These are phyloP conservation scores for Ondatra zibethicus DNA, from an alignment of 2,113 vertebrate species.

Conservation along the genomic window DNA sequence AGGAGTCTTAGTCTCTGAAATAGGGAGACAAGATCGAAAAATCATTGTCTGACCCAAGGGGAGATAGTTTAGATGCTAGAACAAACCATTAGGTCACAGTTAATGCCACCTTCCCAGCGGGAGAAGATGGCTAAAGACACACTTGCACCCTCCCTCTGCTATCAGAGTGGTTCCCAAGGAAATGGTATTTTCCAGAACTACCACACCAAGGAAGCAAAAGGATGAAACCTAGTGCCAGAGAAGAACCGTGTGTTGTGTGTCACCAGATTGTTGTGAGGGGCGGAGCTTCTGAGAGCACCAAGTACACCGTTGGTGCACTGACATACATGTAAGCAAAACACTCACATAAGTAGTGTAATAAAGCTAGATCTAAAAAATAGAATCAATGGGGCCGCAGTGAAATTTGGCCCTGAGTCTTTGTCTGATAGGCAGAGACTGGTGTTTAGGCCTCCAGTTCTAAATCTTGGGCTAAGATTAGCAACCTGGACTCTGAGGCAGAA, in stretches of 20 bases:
- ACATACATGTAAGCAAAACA: background rate
- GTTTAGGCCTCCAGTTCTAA: background rate
- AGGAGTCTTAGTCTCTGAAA: background rate
- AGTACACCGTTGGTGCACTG: no score
- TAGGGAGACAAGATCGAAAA: background rate
- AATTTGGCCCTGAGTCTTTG: background rate
- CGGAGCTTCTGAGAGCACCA: background rate
- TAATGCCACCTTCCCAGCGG: background rate
- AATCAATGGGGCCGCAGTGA: background rate
- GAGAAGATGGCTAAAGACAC: background rate
- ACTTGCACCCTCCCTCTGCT: background rate
- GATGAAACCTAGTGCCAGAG: background rate
- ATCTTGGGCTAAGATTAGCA: constrained; percentile 5
- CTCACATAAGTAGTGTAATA: no score
- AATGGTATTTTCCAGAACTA: background rate
- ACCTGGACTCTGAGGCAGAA: background rate
- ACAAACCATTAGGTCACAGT: background rate
- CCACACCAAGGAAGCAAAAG: no score
- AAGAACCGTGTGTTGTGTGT: background rate
- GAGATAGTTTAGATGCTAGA: background rate
- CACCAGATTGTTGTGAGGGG: background rate
- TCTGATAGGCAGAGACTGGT: background rate
- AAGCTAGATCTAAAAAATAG: background rate
- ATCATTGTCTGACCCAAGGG: background rate
- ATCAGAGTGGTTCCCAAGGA: background rate